A percentile compares a stretch with the other conserved stretches of the same genome.
Evolutionary conservation across 2,888 invertebrate species (phyloP).

Genomic region (Drosophila ezoana): DNA sequence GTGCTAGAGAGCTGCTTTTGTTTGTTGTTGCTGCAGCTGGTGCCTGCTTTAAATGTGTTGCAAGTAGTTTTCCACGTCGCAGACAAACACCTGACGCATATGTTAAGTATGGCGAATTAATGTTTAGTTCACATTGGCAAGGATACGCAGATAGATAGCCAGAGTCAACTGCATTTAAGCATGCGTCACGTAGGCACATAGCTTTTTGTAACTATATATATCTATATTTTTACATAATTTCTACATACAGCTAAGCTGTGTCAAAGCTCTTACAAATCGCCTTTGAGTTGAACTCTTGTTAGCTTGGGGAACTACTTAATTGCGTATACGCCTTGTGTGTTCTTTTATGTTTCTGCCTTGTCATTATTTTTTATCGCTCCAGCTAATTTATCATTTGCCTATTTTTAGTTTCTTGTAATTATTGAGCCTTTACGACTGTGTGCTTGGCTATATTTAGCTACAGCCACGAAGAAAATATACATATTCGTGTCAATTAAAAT

Average conservation of each 20-base stretch:
- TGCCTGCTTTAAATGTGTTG: constrained; percentile 59
- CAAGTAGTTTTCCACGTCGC: constrained; percentile 40
- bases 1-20: constrained; percentile 50
- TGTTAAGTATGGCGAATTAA: constrained; percentile 67
- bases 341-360: background rate
- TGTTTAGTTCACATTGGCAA: constrained; percentile 21
- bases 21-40: constrained; percentile 29
- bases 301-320: background rate
- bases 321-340: constrained; percentile 15
- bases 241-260: background rate
- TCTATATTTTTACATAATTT: background rate
- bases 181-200: constrained; percentile 22
- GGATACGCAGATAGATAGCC: constrained; percentile 16
- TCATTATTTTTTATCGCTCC: background rate
- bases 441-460: constrained; percentile 14
- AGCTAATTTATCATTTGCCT: constrained; percentile 12
- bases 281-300: background rate
- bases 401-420: constrained; percentile 7
- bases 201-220: too few species aligned
- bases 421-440: background rate
- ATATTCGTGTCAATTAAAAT: constrained; percentile 2
- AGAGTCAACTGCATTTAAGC: constrained; percentile 21
- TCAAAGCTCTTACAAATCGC: background rate
- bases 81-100: constrained; percentile 58
- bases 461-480: constrained; percentile 4